Base-by-base conservation (phyloP, 2,888 invertebrate genomes). In the Apamea epomidion region DNA sequence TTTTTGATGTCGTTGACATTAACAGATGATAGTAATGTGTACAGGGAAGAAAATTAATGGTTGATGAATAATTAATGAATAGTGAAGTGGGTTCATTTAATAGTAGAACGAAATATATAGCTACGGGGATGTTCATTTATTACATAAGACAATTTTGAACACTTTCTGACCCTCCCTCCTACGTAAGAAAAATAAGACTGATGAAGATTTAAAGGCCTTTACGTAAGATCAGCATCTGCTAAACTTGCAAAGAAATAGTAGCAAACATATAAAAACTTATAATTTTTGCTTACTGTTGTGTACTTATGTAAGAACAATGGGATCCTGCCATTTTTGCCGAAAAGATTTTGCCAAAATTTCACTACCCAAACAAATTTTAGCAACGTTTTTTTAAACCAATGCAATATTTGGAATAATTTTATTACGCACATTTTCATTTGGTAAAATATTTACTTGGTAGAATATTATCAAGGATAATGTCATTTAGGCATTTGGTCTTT, bases 11-110 rank as follows among this genome's bases (percentile, higher is more conserved):
- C 29, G 21, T 42, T 29, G 18, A 32, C 10, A 12, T 42, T 58
- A 25, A 73, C 25, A n/a, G 74, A 45, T 58, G 37, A 58, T 71
- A 16, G 29, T 6, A 71, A n/a, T 58, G 18, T n/a, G 25, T 18
- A 42, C n/a, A n/a, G 2, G 18, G 58, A n/a, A n/a, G n/a, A 45
- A n/a, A 62, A 73, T 62, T 29, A 29, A 73, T 21, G 12, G 29
- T n/a, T n/a, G n/a, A n/a, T n/a, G n/a, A n/a, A n/a, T n/a, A 62
- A 73, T 62, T 29, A 29, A 73, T 21, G 12, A 21, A 67, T 67
- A 67, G 18, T 29, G 6, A 65, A 65, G 14, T 25, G 25, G 25
- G 7, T 67, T 4, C 14, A 42, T 16, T n/a, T 42, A 8, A n/a
- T 29, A 76, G 21, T 48, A 0, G 42, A 51, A 12, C 25, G 18